A percentile compares a stretch with the other conserved stretches of the same genome.
phyloP scores from a whole-genome alignment of 2,113 vertebrate species.

The Ctenodactylus gundi region DNA sequence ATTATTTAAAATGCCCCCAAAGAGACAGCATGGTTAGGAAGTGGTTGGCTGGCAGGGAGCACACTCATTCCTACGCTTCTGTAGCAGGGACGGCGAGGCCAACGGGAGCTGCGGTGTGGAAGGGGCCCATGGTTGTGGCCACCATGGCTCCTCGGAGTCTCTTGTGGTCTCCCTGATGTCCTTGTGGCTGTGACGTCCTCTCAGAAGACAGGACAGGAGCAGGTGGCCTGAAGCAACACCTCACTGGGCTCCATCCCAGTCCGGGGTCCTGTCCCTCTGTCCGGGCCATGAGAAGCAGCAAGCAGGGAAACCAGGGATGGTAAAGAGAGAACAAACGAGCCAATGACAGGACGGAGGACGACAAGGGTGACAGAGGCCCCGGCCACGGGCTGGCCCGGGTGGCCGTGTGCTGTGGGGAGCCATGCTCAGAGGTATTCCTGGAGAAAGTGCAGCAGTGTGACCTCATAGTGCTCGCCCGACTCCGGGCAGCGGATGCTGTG shows the following conservation, averaged over 20 bases:
- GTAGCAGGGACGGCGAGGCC: not conserved
- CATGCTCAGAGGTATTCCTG: constrained; percentile 96
- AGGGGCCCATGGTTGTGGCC: not conserved
- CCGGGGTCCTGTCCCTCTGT: no score
- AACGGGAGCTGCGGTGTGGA: not conserved
- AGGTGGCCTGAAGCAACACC: not conserved
- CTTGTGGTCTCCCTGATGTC: not conserved
- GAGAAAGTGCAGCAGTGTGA: constrained; percentile 99
- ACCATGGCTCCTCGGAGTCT: constrained; percentile 8
- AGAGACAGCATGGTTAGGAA: not conserved
- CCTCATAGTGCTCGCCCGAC: constrained; percentile 99
- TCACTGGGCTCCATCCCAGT: constrained; percentile 32
- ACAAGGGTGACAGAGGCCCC: not conserved
- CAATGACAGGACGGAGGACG: not conserved
- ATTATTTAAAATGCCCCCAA: not conserved
- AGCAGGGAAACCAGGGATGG: constrained; percentile 72
- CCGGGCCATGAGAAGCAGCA: constrained; percentile 80
- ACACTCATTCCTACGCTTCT: constrained; percentile 30
- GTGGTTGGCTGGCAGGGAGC: not conserved
- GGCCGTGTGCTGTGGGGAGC: constrained; percentile 76
- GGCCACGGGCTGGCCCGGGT: not conserved
- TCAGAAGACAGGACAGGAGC: not conserved
- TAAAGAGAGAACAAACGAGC: not conserved
- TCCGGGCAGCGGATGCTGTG: constrained; percentile 99
- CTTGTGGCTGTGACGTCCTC: not conserved